Percentiles rank a stretch among this genome's conserved stretches.
Evolutionary conservation across 2,888 invertebrate genomes (phyloP).

Genomic region (Scaptomyza parva): DNA sequence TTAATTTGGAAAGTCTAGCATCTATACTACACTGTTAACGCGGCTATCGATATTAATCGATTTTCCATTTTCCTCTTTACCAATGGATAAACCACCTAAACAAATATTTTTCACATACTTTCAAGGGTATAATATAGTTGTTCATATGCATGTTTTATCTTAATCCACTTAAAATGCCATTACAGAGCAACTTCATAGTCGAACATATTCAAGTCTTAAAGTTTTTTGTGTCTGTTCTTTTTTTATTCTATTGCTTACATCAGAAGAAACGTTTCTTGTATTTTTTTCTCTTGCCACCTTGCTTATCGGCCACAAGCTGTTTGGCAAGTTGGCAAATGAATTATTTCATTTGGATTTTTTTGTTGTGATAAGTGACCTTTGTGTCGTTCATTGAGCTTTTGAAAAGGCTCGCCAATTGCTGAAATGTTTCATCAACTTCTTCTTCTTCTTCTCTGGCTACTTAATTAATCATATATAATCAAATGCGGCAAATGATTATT

Average conservation of each 20-base stretch:
- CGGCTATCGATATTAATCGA: background rate
- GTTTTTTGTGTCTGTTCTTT: background rate
- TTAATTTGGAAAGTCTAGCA: too few species aligned
- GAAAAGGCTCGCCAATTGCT: constrained; percentile 19
- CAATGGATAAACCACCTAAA: too few species aligned
- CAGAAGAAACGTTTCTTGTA: constrained; percentile 14
- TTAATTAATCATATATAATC: constrained; percentile 36
- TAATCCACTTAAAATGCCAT: background rate
- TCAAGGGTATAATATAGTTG: background rate
- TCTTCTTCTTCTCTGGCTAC: too few species aligned
- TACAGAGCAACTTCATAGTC: background rate
- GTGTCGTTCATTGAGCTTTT: constrained; percentile 38
- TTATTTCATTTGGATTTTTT: background rate
- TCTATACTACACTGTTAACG: too few species aligned
- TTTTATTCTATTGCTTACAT: constrained; percentile 19
- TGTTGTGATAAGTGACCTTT: constrained; percentile 19
- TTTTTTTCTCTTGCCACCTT: constrained; percentile 9
- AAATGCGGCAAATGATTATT: constrained; percentile 9
- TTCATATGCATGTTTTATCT: too few species aligned
- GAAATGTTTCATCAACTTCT: constrained; percentile 20
- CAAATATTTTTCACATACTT: background rate
- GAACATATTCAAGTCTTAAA: background rate
- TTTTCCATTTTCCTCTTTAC: too few species aligned
- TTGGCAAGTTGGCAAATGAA: background rate
- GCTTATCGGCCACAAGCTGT: constrained; percentile 1